Conservation (phyloP, 1,140 invertebrate species). For the Bombus confusus region DNA sequence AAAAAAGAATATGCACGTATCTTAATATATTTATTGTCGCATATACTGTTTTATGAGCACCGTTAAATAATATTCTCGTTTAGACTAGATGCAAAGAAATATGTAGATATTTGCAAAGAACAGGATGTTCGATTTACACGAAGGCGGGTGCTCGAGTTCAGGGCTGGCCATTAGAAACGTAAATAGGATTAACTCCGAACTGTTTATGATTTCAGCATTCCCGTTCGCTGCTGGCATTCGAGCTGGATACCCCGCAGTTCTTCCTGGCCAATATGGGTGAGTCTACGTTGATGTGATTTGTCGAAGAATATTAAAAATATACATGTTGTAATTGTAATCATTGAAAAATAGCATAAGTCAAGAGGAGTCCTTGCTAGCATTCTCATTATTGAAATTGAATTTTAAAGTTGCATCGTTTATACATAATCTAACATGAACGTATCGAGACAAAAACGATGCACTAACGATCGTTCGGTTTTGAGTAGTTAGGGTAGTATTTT, state of each 20-base stretch:
- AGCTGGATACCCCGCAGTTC: conserved; percentile 87
- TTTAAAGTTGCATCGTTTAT: not conserved
- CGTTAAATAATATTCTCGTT: not conserved
- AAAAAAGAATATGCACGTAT: not conserved
- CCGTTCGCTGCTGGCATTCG: conserved; percentile 86
- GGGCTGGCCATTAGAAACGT: conserved; percentile 47
- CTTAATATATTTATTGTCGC: not conserved
- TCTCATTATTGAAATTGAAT: not conserved
- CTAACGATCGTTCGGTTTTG: not conserved
- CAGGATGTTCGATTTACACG: conserved; percentile 30
- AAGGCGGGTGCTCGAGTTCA: conserved; percentile 38
- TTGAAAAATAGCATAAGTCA: conserved; percentile 25
- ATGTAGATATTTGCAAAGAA: conserved; percentile 1
- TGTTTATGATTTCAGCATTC: conserved; percentile 83
- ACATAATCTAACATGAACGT: not conserved
- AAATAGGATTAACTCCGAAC: conserved; percentile 44
- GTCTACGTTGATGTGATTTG: conserved; percentile 77
- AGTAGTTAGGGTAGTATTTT: not conserved
- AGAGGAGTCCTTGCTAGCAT: conserved; percentile 44
- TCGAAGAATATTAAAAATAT: conserved; percentile 48
- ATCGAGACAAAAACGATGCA: too few species aligned
- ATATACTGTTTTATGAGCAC: not conserved
- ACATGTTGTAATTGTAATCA: conserved; percentile 59
- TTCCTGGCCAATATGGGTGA: conserved; percentile 89
- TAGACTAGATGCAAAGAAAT: not conserved